phyloP scores from a whole-genome alignment of 2,113 vertebrate species.

The Psilopsiagon aurifrons region DNA sequence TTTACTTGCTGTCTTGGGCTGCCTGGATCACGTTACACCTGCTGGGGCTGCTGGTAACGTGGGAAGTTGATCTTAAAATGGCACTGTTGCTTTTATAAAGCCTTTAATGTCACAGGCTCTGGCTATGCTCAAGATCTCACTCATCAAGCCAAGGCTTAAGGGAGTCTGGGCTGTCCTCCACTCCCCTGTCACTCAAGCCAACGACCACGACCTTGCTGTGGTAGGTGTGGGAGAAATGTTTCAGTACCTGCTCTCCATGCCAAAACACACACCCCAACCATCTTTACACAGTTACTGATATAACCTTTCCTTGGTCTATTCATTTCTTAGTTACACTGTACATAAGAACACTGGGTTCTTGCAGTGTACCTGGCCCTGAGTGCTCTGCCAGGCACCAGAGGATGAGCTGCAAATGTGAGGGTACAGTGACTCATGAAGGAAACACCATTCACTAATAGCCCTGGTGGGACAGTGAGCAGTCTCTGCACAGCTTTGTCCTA shows the following conservation, averaged over 20 bases:
- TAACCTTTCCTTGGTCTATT: neutral
- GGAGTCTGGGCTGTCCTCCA: neutral
- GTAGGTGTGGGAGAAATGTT: neutral
- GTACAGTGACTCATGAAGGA: neutral
- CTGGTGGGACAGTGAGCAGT: neutral
- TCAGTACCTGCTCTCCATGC: neutral
- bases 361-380: accelerated
- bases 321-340: neutral
- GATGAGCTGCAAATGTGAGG: neutral
- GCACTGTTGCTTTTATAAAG: conserved; percentile 60
- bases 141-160: conserved; percentile 38
- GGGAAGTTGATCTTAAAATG: conserved; percentile 27
- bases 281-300: neutral
- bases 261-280: neutral
- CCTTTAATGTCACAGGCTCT: conserved; percentile 4
- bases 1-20: conserved; percentile 32
- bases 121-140: neutral
- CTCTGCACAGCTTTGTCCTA: neutral
- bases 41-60: neutral
- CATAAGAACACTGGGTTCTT: neutral
- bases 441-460: neutral
- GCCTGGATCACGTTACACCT: conserved; percentile 44
- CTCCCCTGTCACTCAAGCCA: neutral
- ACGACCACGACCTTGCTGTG: neutral
- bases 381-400: neutral